Evolutionary conservation across 92 coral and sea anemone genomes (phyloP).

Genomic region (Paragorgia papillata): DNA sequence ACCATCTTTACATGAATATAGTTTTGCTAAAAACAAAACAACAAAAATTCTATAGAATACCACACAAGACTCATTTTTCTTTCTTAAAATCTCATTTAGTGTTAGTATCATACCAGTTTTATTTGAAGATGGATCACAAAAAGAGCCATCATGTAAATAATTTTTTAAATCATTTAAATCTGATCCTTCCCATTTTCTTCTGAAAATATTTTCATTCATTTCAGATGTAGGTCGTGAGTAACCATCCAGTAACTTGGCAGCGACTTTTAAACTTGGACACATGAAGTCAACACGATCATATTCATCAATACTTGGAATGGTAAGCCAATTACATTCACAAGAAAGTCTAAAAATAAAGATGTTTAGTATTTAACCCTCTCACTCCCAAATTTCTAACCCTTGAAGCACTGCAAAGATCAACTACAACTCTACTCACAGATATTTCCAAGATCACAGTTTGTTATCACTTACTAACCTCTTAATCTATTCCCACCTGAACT

Average conservation of each 20-base stretch:
- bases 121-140: constrained; percentile 15
- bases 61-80: too few species aligned
- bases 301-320: neutral
- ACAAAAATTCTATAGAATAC: too few species aligned
- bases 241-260: neutral
- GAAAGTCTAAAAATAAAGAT: neutral
- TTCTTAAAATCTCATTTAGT: too few species aligned
- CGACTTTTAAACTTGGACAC: constrained; percentile 5
- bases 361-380: too few species aligned
- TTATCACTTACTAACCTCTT: too few species aligned
- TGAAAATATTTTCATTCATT: constrained; percentile 20
- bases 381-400: too few species aligned
- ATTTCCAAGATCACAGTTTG: too few species aligned
- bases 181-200: constrained; percentile 16
- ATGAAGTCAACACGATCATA: constrained; percentile 1
- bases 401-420: too few species aligned
- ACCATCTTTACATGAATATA: neutral
- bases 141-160: neutral
- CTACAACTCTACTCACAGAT: too few species aligned
- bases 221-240: constrained; percentile 1
- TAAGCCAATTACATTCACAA: constrained; percentile 7
- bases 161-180: neutral
- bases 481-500: too few species aligned
- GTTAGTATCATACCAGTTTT: constrained; percentile 1
- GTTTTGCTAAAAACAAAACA: too few species aligned